phyloP scores from a whole-genome alignment of 2,113 vertebrate species.

The Mustelus asterias region DNA sequence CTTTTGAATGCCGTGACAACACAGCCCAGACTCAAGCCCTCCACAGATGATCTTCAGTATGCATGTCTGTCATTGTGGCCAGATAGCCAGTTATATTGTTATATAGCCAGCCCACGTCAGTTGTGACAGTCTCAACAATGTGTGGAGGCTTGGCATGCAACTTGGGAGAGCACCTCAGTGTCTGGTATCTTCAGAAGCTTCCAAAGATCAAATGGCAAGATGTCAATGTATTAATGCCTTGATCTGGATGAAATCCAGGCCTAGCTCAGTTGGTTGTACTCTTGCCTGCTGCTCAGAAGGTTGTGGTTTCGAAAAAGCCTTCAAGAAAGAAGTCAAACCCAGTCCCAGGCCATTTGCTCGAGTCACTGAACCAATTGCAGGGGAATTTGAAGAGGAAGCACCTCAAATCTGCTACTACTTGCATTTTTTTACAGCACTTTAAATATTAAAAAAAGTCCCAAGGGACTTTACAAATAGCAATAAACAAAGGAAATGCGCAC shows the following conservation, averaged over 20 bases:
- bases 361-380: not conserved
- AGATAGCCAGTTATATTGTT: no score
- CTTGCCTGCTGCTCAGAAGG: not conserved
- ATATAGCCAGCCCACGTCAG: no score
- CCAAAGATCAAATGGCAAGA: no score
- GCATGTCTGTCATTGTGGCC: no score
- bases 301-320: not conserved
- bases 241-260: not conserved
- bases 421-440: not conserved
- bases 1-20: no score
- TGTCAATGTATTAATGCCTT: not conserved
- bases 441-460: not conserved
- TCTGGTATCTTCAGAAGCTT: no score
- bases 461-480: not conserved
- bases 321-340: not conserved
- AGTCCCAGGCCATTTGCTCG: not conserved
- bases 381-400: not conserved
- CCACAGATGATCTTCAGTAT: no score
- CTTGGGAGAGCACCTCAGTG: no score
- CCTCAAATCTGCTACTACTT: not conserved
- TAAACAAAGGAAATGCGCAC: not conserved
- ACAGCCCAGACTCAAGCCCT: no score
- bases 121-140: no score
- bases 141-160: no score
- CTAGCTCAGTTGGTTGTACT: not conserved